phyloP scores from a whole-genome alignment of 2,113 vertebrate genomes.

The Sylvietta virens region DNA sequence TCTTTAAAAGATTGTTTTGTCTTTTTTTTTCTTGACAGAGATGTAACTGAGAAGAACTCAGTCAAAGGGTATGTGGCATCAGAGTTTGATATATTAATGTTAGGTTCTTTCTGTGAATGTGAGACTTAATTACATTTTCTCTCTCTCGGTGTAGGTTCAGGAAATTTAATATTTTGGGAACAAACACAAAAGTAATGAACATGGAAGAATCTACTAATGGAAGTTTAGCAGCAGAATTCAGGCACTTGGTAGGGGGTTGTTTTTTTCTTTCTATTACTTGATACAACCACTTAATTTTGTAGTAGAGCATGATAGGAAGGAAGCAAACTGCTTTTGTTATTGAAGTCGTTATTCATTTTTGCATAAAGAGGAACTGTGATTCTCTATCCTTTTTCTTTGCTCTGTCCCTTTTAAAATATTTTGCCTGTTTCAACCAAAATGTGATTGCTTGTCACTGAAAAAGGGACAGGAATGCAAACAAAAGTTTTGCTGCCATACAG shows the following conservation, averaged over 20 bases:
- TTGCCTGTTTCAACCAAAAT: background rate
- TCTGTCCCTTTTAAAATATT: background rate
- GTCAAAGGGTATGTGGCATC: conserved; percentile 83
- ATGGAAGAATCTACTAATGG: conserved; percentile 98
- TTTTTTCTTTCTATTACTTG: background rate
- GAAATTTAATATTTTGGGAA: conserved; percentile 97
- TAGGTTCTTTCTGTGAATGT: background rate
- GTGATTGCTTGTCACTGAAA: background rate
- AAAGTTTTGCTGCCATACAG: background rate
- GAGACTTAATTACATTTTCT: background rate
- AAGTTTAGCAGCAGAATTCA: conserved; percentile 93
- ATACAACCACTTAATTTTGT: background rate
- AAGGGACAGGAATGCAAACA: background rate
- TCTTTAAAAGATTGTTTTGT: background rate
- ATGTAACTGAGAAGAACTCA: conserved; percentile 85
- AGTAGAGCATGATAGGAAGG: background rate
- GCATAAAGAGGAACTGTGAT: background rate
- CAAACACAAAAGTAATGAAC: conserved; percentile 97
- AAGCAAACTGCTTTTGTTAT: background rate
- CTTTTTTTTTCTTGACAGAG: conserved; percentile 71
- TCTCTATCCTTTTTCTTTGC: background rate
- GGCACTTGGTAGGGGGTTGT: conserved; percentile 83
- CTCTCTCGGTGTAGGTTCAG: conserved; percentile 78
- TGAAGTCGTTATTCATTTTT: background rate
- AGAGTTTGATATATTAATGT: background rate